These are phyloP conservation scores for Malachius bipustulatus DNA, from an alignment of 2,888 invertebrate species.

Conservation along the genomic window DNA sequence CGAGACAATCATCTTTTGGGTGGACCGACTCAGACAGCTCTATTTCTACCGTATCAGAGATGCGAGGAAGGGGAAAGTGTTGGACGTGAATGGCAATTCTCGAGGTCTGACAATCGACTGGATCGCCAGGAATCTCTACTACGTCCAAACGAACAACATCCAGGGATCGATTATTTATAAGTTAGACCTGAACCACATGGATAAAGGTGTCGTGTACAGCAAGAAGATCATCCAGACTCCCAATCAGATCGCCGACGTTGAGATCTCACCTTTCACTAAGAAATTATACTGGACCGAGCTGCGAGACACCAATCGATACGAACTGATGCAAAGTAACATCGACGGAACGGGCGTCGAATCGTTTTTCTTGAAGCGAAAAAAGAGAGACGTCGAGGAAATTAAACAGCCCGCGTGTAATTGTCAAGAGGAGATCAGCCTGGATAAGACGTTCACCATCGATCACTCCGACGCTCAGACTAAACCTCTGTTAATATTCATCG, in stretches of 20 bases:
- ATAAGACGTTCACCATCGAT: slow-evolving; percentile 55
- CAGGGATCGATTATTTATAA: slow-evolving; percentile 47
- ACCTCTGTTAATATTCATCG: slow-evolving; percentile 52
- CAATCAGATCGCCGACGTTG: slow-evolving; percentile 51
- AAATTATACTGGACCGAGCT: slow-evolving; percentile 67
- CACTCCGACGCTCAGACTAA: slow-evolving; percentile 42
- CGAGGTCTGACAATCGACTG: slow-evolving; percentile 72
- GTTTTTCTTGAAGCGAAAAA: slow-evolving; percentile 40
- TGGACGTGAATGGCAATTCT: slow-evolving; percentile 45
- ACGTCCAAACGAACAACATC: slow-evolving; percentile 41
- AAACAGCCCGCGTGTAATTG: slow-evolving; percentile 46
- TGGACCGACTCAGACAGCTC: slow-evolving; percentile 63
- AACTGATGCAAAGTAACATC: slow-evolving; percentile 50
- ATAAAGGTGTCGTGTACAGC: slow-evolving; percentile 41
- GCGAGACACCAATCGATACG: slow-evolving; percentile 44
- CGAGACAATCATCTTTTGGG: slow-evolving; percentile 70
- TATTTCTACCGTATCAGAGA: slow-evolving; percentile 49
- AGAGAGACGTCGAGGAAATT: slow-evolving; percentile 21
- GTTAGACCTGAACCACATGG: slow-evolving; percentile 52
- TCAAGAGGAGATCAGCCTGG: slow-evolving; percentile 48
- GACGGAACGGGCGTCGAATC: slow-evolving; percentile 44
- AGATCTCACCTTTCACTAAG: slow-evolving; percentile 63
- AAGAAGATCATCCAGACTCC: slow-evolving; percentile 44
- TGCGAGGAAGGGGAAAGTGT: slow-evolving; percentile 43
- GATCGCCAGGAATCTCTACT: slow-evolving; percentile 74